Conservation (phyloP, 1,140 invertebrate species). For the Tetramorium alpestre region DNA sequence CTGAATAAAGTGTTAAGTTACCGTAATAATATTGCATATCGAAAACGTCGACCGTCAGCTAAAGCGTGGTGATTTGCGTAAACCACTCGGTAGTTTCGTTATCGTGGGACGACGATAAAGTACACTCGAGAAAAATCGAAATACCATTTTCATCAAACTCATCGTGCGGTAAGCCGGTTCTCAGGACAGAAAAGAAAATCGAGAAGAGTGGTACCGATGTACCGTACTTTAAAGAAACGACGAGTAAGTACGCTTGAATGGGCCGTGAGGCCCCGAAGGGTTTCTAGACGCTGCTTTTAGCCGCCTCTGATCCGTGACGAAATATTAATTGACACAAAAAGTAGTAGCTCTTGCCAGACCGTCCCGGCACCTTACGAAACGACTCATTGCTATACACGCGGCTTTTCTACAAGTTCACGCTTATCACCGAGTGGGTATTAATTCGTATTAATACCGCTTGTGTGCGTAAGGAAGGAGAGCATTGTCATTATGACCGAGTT, state of each 20-base stretch:
- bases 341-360: constrained; percentile 62
- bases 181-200: constrained; percentile 48
- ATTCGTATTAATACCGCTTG: constrained; percentile 63
- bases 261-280: constrained; percentile 51
- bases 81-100: constrained; percentile 1
- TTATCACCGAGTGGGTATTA: constrained; percentile 52
- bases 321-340: constrained; percentile 83
- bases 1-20: not conserved
- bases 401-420: constrained; percentile 29
- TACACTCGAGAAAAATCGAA: constrained; percentile 13
- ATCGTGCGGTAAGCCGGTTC: constrained; percentile 9
- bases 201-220: constrained; percentile 35
- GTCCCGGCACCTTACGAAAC: constrained; percentile 70
- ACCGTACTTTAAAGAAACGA: constrained; percentile 55
- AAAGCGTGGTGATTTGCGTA: constrained; percentile 12
- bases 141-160: constrained; percentile 26
- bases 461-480: constrained; percentile 7
- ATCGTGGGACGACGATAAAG: constrained; percentile 11
- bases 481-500: constrained; percentile 59
- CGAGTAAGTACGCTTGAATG: constrained; percentile 45
- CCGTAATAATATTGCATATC: constrained; percentile 9
- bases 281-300: constrained; percentile 68
- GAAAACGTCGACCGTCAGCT: not conserved
- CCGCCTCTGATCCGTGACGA: constrained; percentile 76
- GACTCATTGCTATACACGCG: constrained; percentile 26